Percentiles rank a stretch among this genome's conserved stretches.
phyloP scores from a whole-genome alignment of 1,140 invertebrate species.

The Aethina tumida region DNA sequence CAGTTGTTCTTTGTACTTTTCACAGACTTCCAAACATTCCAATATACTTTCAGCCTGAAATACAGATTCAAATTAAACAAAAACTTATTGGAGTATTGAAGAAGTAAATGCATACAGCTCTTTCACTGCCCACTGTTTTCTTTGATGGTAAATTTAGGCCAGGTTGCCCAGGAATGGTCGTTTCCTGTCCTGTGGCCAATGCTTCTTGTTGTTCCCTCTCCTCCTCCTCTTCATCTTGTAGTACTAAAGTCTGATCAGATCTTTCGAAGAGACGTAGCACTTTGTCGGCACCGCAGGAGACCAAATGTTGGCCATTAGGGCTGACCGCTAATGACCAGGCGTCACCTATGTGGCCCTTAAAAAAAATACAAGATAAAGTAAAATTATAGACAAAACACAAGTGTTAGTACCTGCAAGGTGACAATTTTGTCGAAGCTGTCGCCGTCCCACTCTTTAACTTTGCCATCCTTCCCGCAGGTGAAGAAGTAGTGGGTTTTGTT shows the following conservation, averaged over 20 bases:
- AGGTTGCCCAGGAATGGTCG: constrained; percentile 55
- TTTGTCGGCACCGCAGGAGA: constrained; percentile 80
- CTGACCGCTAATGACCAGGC: constrained; percentile 67
- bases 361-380: constrained; percentile 4
- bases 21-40: constrained; percentile 76
- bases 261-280: constrained; percentile 81
- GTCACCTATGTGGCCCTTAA: constrained; percentile 68
- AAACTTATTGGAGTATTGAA: constrained; percentile 1
- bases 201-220: constrained; percentile 66
- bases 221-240: constrained; percentile 85
- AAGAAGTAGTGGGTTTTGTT: constrained; percentile 91
- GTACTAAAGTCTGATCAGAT: constrained; percentile 79
- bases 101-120: constrained; percentile 40
- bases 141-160: constrained; percentile 73
- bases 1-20: constrained; percentile 51
- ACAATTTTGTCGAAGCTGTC: constrained; percentile 86
- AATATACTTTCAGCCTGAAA: constrained; percentile 76
- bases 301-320: constrained; percentile 69
- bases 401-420: constrained; percentile 62
- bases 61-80: constrained; percentile 1
- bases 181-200: constrained; percentile 54
- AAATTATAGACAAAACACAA: neutral
- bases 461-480: constrained; percentile 85
- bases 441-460: constrained; percentile 94
- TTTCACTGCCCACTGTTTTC: constrained; percentile 86